A percentile compares a stretch with the other conserved stretches of the same genome.
phyloP scores from a whole-genome alignment of 2,113 vertebrate species.

The Ictalurus furcatus region DNA sequence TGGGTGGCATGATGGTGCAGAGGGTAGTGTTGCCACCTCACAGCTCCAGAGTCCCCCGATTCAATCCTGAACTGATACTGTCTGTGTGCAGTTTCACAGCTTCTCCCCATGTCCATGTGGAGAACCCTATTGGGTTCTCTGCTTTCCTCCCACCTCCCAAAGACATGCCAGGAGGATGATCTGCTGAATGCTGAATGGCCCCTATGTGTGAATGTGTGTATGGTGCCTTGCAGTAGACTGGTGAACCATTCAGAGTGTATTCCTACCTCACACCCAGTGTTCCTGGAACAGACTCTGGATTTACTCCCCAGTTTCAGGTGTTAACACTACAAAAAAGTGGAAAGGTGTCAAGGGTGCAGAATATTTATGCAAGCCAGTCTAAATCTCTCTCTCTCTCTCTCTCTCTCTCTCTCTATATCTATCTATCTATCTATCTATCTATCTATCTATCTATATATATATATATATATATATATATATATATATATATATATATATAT shows the following conservation, averaged over 20 bases:
- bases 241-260: not conserved
- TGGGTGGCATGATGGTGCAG: not conserved
- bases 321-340: not conserved
- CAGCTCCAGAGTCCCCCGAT: not conserved
- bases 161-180: not conserved
- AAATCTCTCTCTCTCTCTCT: no score
- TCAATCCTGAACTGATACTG: not conserved
- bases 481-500: no score
- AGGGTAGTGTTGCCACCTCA: not conserved
- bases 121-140: no score
- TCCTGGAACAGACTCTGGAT: not conserved
- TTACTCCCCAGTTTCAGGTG: not conserved
- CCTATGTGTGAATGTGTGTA: not conserved
- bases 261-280: not conserved
- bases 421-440: no score
- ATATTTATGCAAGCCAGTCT: no score
- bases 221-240: not conserved
- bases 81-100: not conserved
- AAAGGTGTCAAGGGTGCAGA: not conserved
- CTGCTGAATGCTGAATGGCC: not conserved
- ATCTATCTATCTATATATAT: no score
- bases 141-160: not conserved
- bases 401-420: no score
- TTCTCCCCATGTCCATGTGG: not conserved
- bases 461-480: no score